These are phyloP conservation scores for Mormyrus proboscirostris DNA, from an alignment of 2,797 vertebrate genomes.

Conservation along the genomic window DNA sequence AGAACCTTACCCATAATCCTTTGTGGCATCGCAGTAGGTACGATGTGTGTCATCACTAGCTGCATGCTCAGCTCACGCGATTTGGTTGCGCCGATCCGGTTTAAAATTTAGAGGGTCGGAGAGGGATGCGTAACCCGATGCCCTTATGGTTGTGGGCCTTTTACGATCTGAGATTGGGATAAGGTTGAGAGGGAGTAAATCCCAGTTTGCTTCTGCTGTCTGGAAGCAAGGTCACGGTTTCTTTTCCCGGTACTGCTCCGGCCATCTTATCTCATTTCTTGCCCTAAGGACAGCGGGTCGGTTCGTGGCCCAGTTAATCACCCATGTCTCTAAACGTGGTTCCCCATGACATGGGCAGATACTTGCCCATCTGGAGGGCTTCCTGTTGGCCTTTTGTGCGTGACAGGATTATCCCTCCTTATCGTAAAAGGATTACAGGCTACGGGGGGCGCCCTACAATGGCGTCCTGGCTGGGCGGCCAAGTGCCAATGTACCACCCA, in stretches of 20 bases:
- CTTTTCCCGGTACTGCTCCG: not conserved
- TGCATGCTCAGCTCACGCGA: not conserved
- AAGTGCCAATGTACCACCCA: conserved; percentile 1
- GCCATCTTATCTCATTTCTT: not conserved
- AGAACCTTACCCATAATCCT: not conserved
- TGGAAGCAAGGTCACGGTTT: not conserved
- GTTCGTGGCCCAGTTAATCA: not conserved
- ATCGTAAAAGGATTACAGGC: conserved; percentile 17
- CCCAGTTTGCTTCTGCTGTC: not conserved
- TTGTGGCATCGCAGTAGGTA: not conserved
- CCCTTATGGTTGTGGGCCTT: not conserved
- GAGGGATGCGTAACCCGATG: not conserved
- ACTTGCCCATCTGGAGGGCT: not conserved
- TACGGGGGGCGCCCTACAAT: not conserved
- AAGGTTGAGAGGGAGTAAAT: not conserved
- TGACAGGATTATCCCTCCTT: conserved; percentile 14
- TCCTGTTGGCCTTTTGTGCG: conserved; percentile 8
- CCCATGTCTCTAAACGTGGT: not conserved
- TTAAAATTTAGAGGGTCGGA: not conserved
- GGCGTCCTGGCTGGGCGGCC: not conserved
- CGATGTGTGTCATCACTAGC: not conserved
- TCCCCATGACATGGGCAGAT: not conserved
- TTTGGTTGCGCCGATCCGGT: not conserved
- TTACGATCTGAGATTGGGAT: not conserved
- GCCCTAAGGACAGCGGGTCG: not conserved